Percentiles rank a stretch among this genome's conserved stretches.
These are phyloP conservation scores for Neosilurus mollespiculum DNA, from an alignment of 2,797 vertebrate species.

Conservation along the genomic window DNA sequence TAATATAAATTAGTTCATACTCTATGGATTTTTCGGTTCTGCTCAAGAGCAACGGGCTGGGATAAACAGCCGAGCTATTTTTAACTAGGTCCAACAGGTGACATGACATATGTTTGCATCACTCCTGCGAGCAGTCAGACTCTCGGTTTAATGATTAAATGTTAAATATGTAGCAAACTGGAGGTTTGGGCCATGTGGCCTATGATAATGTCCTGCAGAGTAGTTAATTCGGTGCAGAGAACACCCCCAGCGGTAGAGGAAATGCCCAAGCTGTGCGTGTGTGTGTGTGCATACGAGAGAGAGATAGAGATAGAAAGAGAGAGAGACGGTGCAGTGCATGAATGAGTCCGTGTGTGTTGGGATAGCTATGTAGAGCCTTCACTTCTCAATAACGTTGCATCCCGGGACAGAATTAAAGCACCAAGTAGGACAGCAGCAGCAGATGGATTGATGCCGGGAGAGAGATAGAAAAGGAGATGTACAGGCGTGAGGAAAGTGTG, in stretches of 20 bases:
- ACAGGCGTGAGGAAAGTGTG: slow-evolving; percentile 39
- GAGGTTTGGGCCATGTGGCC: slow-evolving; percentile 45
- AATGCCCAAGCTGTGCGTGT: slow-evolving; percentile 45
- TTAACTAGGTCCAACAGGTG: slow-evolving; percentile 41
- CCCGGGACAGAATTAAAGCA: slow-evolving; percentile 41
- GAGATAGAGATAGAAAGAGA: neutral
- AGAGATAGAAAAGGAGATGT: slow-evolving; percentile 34
- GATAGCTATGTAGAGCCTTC: slow-evolving; percentile 36
- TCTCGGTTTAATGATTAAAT: slow-evolving; percentile 47
- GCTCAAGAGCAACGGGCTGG: neutral
- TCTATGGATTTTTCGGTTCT: neutral
- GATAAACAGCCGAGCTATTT: slow-evolving; percentile 31
- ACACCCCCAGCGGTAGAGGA: slow-evolving; percentile 40
- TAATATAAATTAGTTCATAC: neutral
- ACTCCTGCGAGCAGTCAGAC: slow-evolving; percentile 42
- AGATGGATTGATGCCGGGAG: slow-evolving; percentile 43
- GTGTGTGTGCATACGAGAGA: slow-evolving; percentile 8
- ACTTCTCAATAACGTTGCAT: slow-evolving; percentile 29
- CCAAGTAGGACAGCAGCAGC: slow-evolving; percentile 50
- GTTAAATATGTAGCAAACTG: slow-evolving; percentile 37
- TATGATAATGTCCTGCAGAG: slow-evolving; percentile 46
- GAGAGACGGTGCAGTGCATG: slow-evolving; percentile 5
- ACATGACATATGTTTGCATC: slow-evolving; percentile 48
- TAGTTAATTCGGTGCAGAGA: slow-evolving; percentile 49
- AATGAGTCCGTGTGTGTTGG: slow-evolving; percentile 42